Percentiles rank a stretch among this genome's conserved stretches.
phyloP scores from a whole-genome alignment of 2,888 invertebrate genomes.

The Cacoxenus indagator region DNA sequence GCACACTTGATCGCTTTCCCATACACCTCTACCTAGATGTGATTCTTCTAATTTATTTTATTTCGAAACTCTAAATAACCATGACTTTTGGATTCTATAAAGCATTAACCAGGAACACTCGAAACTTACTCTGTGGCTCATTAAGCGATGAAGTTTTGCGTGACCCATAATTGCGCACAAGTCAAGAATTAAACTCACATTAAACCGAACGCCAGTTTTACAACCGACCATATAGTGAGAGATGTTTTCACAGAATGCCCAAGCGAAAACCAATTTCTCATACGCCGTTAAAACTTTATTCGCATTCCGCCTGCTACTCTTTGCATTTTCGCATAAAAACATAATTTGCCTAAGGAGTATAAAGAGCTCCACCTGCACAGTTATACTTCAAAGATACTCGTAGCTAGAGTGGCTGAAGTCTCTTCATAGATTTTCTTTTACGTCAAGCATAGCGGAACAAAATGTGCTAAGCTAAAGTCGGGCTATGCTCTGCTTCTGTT shows the following conservation, averaged over 20 bases:
- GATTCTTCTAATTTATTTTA: too few species aligned
- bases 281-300: neutral
- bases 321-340: neutral
- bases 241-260: slow-evolving; percentile 31
- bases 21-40: too few species aligned
- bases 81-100: too few species aligned
- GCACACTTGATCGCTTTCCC: too few species aligned
- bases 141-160: slow-evolving; percentile 65
- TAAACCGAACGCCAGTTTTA: neutral
- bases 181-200: neutral
- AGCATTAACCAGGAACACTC: neutral
- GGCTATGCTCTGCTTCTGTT: neutral
- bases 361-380: too few species aligned
- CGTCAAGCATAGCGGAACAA: slow-evolving; percentile 25
- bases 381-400: too few species aligned
- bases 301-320: neutral
- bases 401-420: too few species aligned
- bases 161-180: slow-evolving; percentile 44
- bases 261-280: slow-evolving; percentile 9
- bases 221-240: slow-evolving; percentile 2
- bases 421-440: neutral
- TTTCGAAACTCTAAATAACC: too few species aligned
- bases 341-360: too few species aligned
- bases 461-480: neutral
- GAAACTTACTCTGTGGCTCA: slow-evolving; percentile 36